Evolutionary conservation across 1,140 invertebrate species (phyloP).

Genomic region (Pectinophora gossypiella): DNA sequence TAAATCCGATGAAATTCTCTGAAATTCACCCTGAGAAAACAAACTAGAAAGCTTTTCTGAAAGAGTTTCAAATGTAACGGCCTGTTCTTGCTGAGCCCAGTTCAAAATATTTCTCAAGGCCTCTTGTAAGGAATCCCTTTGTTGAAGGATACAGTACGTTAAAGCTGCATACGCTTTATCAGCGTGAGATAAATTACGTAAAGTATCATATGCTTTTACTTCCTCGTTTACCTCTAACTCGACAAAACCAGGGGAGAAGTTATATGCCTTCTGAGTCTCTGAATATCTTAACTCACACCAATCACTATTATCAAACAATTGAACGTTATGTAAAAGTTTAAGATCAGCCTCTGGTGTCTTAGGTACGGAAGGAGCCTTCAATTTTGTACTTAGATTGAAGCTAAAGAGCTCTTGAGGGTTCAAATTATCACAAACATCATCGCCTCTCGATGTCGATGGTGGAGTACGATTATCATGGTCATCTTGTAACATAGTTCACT

Average conservation of each 20-base stretch:
- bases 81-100: neutral
- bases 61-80: neutral
- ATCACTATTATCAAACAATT: neutral
- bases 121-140: neutral
- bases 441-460: neutral
- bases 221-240: slow-evolving; percentile 2
- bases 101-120: neutral
- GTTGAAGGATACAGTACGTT: neutral
- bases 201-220: slow-evolving; percentile 2
- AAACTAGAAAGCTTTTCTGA: neutral
- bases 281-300: neutral
- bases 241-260: neutral
- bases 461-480: neutral
- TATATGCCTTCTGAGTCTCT: slow-evolving; percentile 1
- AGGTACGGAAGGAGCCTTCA: neutral
- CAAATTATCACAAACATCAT: neutral
- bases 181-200: neutral
- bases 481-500: too few species aligned
- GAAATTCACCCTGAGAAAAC: neutral
- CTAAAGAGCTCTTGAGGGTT: neutral
- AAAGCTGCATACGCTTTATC: neutral
- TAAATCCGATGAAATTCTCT: too few species aligned
- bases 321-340: neutral
- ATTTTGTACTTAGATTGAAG: neutral
- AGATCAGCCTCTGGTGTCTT: neutral